Percentiles rank a stretch among this genome's conserved stretches.
These are phyloP conservation scores for Chrysogorgia sp. DNA, from an alignment of 92 coral and sea anemone species.

Conservation along the genomic window DNA sequence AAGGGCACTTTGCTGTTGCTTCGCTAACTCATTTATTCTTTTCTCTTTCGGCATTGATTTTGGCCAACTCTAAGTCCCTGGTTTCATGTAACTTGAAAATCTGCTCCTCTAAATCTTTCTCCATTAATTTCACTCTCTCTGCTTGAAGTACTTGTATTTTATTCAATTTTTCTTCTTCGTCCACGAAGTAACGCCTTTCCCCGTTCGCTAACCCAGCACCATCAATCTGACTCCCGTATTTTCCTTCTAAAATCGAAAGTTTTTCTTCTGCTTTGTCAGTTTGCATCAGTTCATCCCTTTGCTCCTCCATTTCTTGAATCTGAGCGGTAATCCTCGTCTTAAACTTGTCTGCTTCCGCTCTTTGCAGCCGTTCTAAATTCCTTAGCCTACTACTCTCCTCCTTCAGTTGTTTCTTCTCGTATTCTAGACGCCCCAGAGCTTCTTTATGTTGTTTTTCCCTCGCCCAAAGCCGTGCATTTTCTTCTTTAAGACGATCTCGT, in stretches of 20 bases:
- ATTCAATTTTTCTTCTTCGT: constrained; percentile 79
- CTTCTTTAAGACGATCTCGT: constrained; percentile 84
- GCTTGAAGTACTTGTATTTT: constrained; percentile 87
- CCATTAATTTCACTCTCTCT: constrained; percentile 82
- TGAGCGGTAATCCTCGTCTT: constrained; percentile 91
- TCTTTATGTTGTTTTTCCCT: constrained; percentile 87
- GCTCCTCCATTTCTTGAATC: constrained; percentile 88
- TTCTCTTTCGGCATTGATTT: constrained; percentile 85
- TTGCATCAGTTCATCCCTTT: constrained; percentile 72
- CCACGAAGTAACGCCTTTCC: constrained; percentile 76
- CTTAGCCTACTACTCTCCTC: constrained; percentile 84
- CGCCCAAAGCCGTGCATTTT: constrained; percentile 81
- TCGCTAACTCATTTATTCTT: constrained; percentile 75
- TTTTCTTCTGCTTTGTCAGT: constrained; percentile 84
- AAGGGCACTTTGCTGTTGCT: constrained; percentile 80
- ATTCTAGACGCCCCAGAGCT: constrained; percentile 82
- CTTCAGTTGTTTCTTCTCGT: constrained; percentile 85
- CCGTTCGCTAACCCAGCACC: constrained; percentile 63
- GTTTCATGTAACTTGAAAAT: constrained; percentile 90
- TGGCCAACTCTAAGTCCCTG: constrained; percentile 76
- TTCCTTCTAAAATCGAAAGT: constrained; percentile 71
- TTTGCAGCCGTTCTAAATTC: constrained; percentile 81
- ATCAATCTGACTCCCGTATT: constrained; percentile 54
- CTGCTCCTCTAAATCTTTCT: constrained; percentile 92
- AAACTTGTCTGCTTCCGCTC: constrained; percentile 89